Conservation (phyloP, 1,140 invertebrate genomes). For the Temnothorax nylanderi region DNA sequence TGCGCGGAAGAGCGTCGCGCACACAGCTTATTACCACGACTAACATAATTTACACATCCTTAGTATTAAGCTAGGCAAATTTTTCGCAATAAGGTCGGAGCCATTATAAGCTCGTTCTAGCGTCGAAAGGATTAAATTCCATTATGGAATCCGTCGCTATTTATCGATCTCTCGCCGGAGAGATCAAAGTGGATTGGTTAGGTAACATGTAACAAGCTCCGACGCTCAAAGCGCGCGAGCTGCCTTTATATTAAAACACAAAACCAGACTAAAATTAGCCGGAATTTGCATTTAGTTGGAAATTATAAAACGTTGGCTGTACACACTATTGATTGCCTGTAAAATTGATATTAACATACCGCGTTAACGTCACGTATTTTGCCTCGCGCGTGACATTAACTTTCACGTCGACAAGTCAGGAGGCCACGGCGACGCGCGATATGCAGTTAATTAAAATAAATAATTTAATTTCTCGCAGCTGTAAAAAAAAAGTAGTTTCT, state of each 20-base stretch:
- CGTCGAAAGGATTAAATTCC: conserved; percentile 30
- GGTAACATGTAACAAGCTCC: conserved; percentile 28
- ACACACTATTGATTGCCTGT: not conserved
- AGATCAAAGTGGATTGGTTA: conserved; percentile 50
- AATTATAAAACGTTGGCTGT: not conserved
- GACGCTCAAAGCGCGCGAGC: conserved; percentile 20
- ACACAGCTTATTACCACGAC: not conserved
- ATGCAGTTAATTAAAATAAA: not conserved
- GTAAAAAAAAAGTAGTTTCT: not conserved
- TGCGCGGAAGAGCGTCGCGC: not conserved
- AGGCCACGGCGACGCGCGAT: not conserved
- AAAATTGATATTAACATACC: not conserved
- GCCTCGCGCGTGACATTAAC: not conserved
- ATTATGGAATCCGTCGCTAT: conserved; percentile 38
- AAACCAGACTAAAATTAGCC: conserved; percentile 35
- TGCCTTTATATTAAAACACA: conserved; percentile 41
- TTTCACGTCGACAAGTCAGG: not conserved
- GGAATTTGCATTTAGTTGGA: conserved; percentile 25
- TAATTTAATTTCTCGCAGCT: conserved; percentile 3
- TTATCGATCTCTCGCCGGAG: conserved; percentile 37
- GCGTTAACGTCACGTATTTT: not conserved
- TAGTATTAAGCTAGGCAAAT: conserved; percentile 7
- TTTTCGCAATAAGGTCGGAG: conserved; percentile 13
- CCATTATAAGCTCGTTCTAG: conserved; percentile 32
- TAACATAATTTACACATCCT: conserved; percentile 14